Evolutionary conservation across 1,140 invertebrate species (phyloP), one percentile per base, ranked within the genome.

Genomic region (Ylistrum balloti): DNA sequence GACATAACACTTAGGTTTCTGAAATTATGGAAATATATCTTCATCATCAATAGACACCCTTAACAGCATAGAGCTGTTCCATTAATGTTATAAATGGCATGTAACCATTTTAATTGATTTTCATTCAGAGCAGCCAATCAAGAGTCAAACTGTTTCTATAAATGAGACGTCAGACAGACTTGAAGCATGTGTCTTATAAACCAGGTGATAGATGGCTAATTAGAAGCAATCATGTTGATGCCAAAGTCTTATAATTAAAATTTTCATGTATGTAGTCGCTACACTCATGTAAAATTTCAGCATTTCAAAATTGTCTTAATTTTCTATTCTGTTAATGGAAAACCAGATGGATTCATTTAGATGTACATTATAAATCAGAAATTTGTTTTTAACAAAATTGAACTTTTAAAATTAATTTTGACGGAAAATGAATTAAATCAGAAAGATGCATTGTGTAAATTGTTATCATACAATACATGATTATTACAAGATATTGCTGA

Each of bases 21-120:
- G n/a, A n/a, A 74, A 74, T 74, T 74, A 74, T 28, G 28, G 22
- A 74, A 11, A 74, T 74, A 74, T 74, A 74, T 74, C 56, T 74
- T 28, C 56, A 74, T 74, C 20, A 74, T 74, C 0, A 0, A 28
- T 28, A 5, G 56, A 7, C n/a, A 28, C 7, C 22, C 13, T n/a
- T 74, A 74, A 9, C 17, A 28, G 1, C 28, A n/a, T 28, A 74
- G 56, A 74, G 56, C 3, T 74, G 5, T 74, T 28, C 22, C 28
- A 28, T 74, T 5, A 28, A 74, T 3, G n/a, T 56, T 22, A 74
- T 74, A 74, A 74, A 74, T 1, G n/a, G 11, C 56, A n/a, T 74
- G 9, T 74, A 9, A 74, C 22, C 56, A 74, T 74, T 74, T 74
- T 74, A 74, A 74, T 74, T 74, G 56, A 74, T 74, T 74, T 74